Evolutionary conservation across 2,113 vertebrate species (phyloP), one percentile per base, ranked within the genome.

Genomic region (Megalops atlanticus): DNA sequence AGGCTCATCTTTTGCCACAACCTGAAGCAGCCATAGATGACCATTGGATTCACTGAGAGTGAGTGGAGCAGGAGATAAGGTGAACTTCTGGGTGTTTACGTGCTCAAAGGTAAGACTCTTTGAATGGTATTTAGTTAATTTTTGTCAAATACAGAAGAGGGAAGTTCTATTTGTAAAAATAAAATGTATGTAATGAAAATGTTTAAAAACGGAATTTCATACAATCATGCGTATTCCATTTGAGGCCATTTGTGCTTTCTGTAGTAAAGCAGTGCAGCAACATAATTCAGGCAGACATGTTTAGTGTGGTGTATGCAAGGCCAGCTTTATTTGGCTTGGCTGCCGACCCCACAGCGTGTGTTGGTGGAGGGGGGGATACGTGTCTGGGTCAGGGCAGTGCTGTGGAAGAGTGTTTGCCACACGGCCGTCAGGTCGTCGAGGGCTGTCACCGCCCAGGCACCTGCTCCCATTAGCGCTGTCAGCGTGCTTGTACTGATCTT

Each of bases 1-100:
- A 97, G 98, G 97, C 96, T 99, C 93, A 99, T 99, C 97, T 99
- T 99, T 93, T 99, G 98, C 95, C 98, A 99, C 95, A 99, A 99
- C 94, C 97, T 99, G 94, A 99, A 99, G 96, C 98, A 99, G 92
- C 98, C 98, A 95, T 99, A 99, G 98, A 96, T 97, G 96, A 94
- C 94, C 94, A 88, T 93, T 92, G 92, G 93, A 90, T 96, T 97
- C 93, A 95, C 94, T 95, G 95, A 96, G 93, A 92, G 95, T 94
- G 95, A 96, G 95, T 95, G 96, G 95, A 94, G 90, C 92, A 96
- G 94, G 93, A 94, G 92, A 92, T 94, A 89, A 93, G 94, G 95
- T 94, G 93, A 95, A 96, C 95, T 96, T 94, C 93, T 93, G 91
- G 94, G 94, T 93, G 92, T 96, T 95, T 97, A 92, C 95, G 93